Conservation (phyloP, 1,140 invertebrate species). For the Pseudomyrmex dendroicus region DNA sequence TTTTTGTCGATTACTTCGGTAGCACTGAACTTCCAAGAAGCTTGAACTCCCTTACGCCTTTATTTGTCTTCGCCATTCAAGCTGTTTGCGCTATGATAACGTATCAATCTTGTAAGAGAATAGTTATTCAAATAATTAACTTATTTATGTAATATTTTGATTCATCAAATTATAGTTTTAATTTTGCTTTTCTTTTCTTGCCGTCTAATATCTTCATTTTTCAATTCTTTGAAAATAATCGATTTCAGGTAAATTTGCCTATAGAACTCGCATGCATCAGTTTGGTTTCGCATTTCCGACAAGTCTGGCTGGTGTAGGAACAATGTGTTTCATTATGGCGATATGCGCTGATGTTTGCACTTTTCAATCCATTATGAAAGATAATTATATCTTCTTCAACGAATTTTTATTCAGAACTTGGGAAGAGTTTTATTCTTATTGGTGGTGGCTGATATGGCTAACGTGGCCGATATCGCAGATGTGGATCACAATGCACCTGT, state of each 20-base stretch:
- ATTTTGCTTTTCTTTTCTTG: conserved; percentile 33
- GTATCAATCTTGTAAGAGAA: conserved; percentile 87
- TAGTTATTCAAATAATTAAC: no score
- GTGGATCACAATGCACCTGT: conserved; percentile 94
- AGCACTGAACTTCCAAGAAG: not conserved
- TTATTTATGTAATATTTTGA: not conserved
- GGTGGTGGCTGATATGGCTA: conserved; percentile 89
- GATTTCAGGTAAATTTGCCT: conserved; percentile 90
- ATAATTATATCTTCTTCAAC: conserved; percentile 89
- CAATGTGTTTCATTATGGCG: conserved; percentile 88
- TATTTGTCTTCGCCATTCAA: conserved; percentile 88
- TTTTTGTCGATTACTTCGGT: not conserved
- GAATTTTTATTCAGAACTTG: conserved; percentile 86
- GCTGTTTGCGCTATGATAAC: conserved; percentile 88
- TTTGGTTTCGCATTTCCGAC: conserved; percentile 93
- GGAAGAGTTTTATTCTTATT: conserved; percentile 85
- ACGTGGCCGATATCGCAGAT: conserved; percentile 91
- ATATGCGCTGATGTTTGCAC: conserved; percentile 88
- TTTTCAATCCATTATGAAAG: conserved; percentile 84
- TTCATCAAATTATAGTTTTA: not conserved
- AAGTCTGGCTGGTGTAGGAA: conserved; percentile 89
- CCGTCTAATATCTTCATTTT: not conserved
- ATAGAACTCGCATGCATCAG: conserved; percentile 93
- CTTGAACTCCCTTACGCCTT: conserved; percentile 79
- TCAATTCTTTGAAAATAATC: not conserved